These are phyloP conservation scores for Vireo altiloquus DNA, from an alignment of 2,113 vertebrate species.

Conservation along the genomic window DNA sequence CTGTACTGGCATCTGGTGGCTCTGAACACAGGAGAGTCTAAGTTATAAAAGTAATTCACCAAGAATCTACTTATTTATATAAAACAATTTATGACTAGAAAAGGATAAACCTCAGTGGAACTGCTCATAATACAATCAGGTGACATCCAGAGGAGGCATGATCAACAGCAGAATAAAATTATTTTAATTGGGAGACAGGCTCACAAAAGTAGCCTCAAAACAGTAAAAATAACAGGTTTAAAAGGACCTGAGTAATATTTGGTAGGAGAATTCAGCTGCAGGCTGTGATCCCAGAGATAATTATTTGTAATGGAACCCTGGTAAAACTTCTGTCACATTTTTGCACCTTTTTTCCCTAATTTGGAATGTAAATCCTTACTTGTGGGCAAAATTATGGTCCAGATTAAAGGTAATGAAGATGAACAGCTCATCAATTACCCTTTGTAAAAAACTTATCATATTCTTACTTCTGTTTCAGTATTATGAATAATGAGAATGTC, in stretches of 20 bases:
- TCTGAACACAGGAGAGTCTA: neutral
- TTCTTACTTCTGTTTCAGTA: neutral
- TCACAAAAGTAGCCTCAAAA: neutral
- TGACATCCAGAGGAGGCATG: neutral
- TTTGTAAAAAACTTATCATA: neutral
- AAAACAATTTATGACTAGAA: neutral
- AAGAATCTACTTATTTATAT: neutral
- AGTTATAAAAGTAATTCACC: neutral
- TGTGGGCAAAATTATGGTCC: neutral
- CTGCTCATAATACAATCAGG: neutral
- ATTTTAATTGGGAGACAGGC: neutral
- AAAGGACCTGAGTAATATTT: neutral
- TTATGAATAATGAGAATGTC: neutral
- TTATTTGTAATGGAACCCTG: neutral
- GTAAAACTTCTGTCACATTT: neutral
- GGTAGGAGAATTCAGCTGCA: neutral
- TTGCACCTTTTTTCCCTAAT: neutral
- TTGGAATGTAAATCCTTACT: neutral
- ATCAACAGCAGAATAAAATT: neutral
- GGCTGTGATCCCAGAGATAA: neutral
- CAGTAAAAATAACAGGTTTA: neutral
- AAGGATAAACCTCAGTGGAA: neutral
- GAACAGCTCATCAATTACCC: neutral
- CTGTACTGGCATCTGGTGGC: neutral
- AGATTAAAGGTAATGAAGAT: neutral